A percentile compares a stretch with the other conserved stretches of the same genome.
Evolutionary conservation across 2,797 vertebrate genomes (phyloP).

Genomic region (Lophius americanus): DNA sequence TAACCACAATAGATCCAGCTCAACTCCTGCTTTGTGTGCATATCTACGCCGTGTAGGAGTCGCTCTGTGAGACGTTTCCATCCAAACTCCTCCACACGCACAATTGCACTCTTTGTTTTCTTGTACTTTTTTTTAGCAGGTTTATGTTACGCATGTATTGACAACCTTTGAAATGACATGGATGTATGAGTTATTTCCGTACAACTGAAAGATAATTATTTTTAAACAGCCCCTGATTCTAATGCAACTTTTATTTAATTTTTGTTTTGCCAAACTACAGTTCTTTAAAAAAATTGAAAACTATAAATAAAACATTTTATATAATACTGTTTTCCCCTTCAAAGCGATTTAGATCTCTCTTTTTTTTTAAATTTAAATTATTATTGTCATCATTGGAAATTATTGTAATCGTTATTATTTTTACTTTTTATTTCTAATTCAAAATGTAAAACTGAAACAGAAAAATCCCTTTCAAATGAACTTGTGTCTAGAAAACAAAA

Average conservation of each 20-base stretch:
- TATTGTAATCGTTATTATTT: no score
- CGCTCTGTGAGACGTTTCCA: slow-evolving; percentile 68
- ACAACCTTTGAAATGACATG: slow-evolving; percentile 30
- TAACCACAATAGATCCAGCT: slow-evolving; percentile 46
- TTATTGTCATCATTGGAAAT: no score
- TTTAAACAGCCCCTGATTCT: slow-evolving; percentile 4
- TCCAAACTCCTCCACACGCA: slow-evolving; percentile 76
- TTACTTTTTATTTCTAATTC: no score
- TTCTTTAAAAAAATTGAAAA: no score
- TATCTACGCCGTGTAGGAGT: slow-evolving; percentile 74
- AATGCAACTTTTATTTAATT: background rate
- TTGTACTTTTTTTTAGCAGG: slow-evolving; percentile 47
- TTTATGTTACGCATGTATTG: slow-evolving; percentile 48
- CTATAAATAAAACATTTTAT: no score
- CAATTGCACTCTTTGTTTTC: slow-evolving; percentile 66
- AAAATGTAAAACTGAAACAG: no score
- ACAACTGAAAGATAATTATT: slow-evolving; percentile 14
- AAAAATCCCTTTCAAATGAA: no score
- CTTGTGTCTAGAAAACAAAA: no score
- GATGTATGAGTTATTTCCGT: slow-evolving; percentile 43
- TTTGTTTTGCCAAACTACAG: background rate
- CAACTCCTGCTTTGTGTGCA: slow-evolving; percentile 51
- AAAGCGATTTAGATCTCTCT: no score
- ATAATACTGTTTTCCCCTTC: no score
- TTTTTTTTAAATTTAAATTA: no score